Percentiles rank a stretch among this genome's conserved stretches.
Conservation (phyloP, 1,140 invertebrate species). For the Latrodectus geometricus region DNA sequence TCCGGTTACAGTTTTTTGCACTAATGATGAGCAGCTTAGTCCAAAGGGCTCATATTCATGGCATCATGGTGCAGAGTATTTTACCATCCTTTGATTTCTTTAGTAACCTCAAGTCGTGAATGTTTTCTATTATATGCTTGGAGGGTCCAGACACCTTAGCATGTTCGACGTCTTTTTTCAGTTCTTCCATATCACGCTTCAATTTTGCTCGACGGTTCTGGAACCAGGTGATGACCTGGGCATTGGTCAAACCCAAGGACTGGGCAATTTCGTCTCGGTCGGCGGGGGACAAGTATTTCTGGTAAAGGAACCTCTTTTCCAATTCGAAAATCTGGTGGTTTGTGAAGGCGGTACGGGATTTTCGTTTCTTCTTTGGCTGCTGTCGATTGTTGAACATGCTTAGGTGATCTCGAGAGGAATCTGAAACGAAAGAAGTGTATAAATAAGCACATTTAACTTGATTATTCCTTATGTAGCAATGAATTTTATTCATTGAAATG, state of each 20-base stretch:
- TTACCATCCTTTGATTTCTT: conserved; percentile 73
- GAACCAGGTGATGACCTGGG: conserved; percentile 98
- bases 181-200: conserved; percentile 96
- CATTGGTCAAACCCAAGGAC: conserved; percentile 91
- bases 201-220: conserved; percentile 96
- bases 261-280: conserved; percentile 96
- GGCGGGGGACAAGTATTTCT: conserved; percentile 96
- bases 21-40: not conserved
- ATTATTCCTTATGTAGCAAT: too few species aligned
- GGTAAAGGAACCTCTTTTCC: conserved; percentile 95
- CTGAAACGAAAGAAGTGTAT: conserved; percentile 64
- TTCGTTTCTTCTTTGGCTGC: conserved; percentile 96
- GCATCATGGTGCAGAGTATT: conserved; percentile 51
- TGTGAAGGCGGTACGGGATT: conserved; percentile 97
- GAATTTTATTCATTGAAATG: too few species aligned
- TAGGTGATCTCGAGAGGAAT: conserved; percentile 69
- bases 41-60: not conserved
- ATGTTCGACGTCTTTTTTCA: conserved; percentile 96
- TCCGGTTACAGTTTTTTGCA: not conserved
- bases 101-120: conserved; percentile 87
- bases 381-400: conserved; percentile 84
- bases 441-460: too few species aligned
- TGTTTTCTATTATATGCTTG: conserved; percentile 89
- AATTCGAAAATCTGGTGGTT: conserved; percentile 98
- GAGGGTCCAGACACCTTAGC: conserved; percentile 80